Evolutionary conservation across 2,888 invertebrate species (phyloP).

Genomic region (Pseudolycoriella hygida): DNA sequence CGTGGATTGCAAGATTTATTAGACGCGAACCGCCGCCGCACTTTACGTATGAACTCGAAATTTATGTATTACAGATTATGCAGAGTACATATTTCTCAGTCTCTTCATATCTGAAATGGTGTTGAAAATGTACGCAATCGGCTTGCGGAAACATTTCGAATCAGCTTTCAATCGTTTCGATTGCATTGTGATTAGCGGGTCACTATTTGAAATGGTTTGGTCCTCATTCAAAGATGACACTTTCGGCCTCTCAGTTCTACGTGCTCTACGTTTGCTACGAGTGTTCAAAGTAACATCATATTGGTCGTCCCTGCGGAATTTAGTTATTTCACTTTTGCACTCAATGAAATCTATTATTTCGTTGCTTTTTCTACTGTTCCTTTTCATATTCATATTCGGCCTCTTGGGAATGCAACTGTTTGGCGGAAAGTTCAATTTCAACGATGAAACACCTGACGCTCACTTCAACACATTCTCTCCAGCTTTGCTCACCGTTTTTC

Average conservation of each 20-base stretch:
- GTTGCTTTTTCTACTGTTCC: conserved; percentile 95
- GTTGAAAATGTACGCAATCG: conserved; percentile 97
- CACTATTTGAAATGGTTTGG: conserved; percentile 98
- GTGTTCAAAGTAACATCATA: conserved; percentile 97
- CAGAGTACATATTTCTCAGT: conserved; percentile 94
- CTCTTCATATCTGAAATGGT: conserved; percentile 99
- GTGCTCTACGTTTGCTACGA: conserved; percentile 89
- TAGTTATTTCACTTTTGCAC: conserved; percentile 95
- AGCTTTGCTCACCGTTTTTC: conserved; percentile 97
- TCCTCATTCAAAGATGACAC: conserved; percentile 87
- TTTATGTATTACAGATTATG: conserved; percentile 53
- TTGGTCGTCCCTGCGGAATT: conserved; percentile 94
- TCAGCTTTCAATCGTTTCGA: conserved; percentile 99
- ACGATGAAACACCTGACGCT: conserved; percentile 80
- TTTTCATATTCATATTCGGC: conserved; percentile 99
- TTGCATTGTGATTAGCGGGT: conserved; percentile 96
- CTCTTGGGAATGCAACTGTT: conserved; percentile 98
- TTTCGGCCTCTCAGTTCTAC: conserved; percentile 92
- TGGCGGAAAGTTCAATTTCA: conserved; percentile 91
- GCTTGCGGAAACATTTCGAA: conserved; percentile 94
- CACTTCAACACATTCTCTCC: conserved; percentile 99
- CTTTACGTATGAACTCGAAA: not conserved
- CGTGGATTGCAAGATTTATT: too few species aligned
- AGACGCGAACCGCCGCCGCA: not conserved
- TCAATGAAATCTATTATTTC: conserved; percentile 99